Evolutionary conservation across 2,113 vertebrate genomes (phyloP), one percentile per base, ranked within the genome.

Genomic region (Turnix velox): DNA sequence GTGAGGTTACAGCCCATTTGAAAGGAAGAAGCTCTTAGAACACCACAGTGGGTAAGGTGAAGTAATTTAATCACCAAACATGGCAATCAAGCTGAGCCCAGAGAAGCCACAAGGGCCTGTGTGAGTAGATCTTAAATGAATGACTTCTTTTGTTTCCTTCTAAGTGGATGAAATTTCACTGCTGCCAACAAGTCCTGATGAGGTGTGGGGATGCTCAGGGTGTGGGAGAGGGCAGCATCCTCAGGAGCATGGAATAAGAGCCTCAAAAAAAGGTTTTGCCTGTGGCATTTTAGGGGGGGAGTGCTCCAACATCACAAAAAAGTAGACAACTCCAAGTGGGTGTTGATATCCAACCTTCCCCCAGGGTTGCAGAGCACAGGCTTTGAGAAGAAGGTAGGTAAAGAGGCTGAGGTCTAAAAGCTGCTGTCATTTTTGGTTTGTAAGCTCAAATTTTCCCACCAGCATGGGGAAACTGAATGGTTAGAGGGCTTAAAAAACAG

Each of bases 191-290:
- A 6, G 40, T 65, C 28, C 57, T 24, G 35, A 4, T 6, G 12
- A 51, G 31, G 12, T n/a, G 27, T n/a, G 27, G 19, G n/a, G 19
- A 28, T 31, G 27, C 4, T 59, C 12, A 14, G 40, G 14, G 18
- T 28, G 4, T 12, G 9, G 43, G 49, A 52, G 14, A 30, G 27
- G 12, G 7, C 15, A 33, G 15, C 1, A 0, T 10, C 11, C 15
- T 40, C 37, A 8, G 55, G 46, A 57, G 2, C 18, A 8, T 35
- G 3, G 27, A 28, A 23, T 4, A 16, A 39, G 25, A 37, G 2
- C 33, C 46, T 73, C 9, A 12, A 8, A 27, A 27, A 71, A 45
- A 43, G 22, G 24, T 35, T 49, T 39, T 42, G 27, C 5, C 17
- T 22, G 12, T 24, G 49, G 46, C 2, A 1, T 25, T 57, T 33